Conservation (phyloP, 2,113 vertebrate species). For the Porphyrio hochstetteri region DNA sequence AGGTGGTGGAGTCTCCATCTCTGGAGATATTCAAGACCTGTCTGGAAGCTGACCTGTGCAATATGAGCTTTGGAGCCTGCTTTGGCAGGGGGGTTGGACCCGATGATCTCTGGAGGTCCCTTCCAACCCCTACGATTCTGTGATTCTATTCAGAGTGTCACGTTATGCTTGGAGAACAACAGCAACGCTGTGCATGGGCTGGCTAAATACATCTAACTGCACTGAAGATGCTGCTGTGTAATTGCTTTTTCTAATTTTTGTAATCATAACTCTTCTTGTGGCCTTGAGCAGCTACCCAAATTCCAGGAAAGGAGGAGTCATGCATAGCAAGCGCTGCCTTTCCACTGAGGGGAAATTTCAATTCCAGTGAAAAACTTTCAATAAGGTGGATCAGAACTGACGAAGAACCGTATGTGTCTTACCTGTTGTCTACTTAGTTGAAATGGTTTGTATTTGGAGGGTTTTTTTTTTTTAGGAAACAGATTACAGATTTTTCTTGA, state of each 20-base stretch:
- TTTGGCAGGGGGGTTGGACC: too few species aligned
- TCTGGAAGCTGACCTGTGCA: too few species aligned
- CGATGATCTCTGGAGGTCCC: too few species aligned
- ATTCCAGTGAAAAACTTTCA: neutral
- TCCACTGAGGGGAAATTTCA: neutral
- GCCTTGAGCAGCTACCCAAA: neutral
- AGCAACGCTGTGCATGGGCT: neutral
- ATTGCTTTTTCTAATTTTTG: neutral
- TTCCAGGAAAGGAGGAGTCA: neutral
- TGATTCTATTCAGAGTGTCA: too few species aligned
- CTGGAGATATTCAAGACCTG: too few species aligned
- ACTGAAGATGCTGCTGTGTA: neutral
- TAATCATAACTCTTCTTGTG: neutral
- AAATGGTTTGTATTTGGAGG: neutral
- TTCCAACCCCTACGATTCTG: too few species aligned
- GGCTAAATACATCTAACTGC: neutral
- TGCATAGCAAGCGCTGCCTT: neutral
- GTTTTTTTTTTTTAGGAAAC: neutral
- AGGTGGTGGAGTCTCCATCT: too few species aligned
- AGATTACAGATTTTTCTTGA: neutral
- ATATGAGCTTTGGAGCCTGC: too few species aligned
- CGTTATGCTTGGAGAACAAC: neutral
- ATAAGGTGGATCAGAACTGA: neutral
- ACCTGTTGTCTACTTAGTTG: neutral
- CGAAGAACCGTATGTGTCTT: neutral